phyloP scores from a whole-genome alignment of 1,140 invertebrate species.

The Penaeus vannamei region DNA sequence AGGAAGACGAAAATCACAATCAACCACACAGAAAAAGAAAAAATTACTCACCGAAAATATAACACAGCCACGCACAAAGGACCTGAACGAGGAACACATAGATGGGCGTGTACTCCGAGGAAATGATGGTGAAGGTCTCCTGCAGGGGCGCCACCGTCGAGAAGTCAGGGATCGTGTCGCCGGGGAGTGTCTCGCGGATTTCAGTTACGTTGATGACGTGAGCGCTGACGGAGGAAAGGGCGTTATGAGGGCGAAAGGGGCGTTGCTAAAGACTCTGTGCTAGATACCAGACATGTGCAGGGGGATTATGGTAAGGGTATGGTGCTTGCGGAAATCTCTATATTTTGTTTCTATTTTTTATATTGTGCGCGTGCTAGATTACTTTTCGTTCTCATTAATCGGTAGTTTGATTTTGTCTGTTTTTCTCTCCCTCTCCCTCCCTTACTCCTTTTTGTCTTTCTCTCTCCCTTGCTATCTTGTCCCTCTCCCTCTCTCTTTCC shows the following conservation, averaged over 20 bases:
- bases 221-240: background rate
- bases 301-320: too few relatives aligned
- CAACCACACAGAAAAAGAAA: background rate
- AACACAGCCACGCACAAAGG: constrained; percentile 87
- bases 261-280: constrained; percentile 16
- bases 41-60: constrained; percentile 83
- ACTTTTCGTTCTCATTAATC: too few relatives aligned
- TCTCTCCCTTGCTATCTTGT: too few relatives aligned
- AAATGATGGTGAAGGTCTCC: constrained; percentile 80
- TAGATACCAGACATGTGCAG: too few relatives aligned
- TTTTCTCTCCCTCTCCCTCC: too few relatives aligned
- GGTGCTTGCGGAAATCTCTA: too few relatives aligned
- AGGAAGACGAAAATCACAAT: too few relatives aligned
- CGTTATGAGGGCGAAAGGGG: background rate
- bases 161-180: constrained; percentile 79
- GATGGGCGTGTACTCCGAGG: constrained; percentile 81
- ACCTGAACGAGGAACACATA: constrained; percentile 88
- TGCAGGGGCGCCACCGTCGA: constrained; percentile 81
- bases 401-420: too few relatives aligned
- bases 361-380: too few relatives aligned
- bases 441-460: too few relatives aligned
- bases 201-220: constrained; percentile 53
- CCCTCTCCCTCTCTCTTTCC: too few relatives aligned
- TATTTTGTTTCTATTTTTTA: too few relatives aligned
- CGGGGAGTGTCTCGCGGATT: constrained; percentile 65